Percentiles rank a stretch among this genome's conserved stretches.
These are phyloP conservation scores for Pristionchus entomophagus DNA, from an alignment of 2,888 invertebrate genomes.

Conservation along the genomic window DNA sequence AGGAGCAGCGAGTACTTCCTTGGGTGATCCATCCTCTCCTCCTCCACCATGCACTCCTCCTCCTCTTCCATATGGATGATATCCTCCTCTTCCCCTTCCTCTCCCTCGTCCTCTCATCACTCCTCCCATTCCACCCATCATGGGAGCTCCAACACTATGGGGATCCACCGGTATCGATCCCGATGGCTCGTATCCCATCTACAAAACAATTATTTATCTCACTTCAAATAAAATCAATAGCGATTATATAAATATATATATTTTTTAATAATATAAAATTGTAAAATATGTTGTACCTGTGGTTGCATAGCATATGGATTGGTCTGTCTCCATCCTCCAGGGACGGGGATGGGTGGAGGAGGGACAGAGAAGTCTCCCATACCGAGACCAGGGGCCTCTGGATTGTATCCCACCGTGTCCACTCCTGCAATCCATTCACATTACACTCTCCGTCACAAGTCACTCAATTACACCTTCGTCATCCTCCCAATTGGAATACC, in stretches of 20 bases:
- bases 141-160: constrained; percentile 40
- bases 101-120: constrained; percentile 47
- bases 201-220: neutral
- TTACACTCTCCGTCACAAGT: neutral
- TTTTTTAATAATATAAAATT: neutral
- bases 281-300: neutral
- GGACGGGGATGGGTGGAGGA: constrained; percentile 49
- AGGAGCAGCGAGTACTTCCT: constrained; percentile 19
- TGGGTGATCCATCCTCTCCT: neutral
- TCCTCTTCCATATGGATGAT: constrained; percentile 47
- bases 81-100: constrained; percentile 46
- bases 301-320: neutral
- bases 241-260: neutral
- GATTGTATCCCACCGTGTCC: constrained; percentile 68
- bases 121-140: constrained; percentile 43
- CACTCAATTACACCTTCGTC: neutral
- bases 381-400: constrained; percentile 70
- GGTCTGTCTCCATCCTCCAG: constrained; percentile 19
- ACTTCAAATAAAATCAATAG: neutral
- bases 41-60: neutral
- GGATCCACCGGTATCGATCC: constrained; percentile 44
- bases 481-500: neutral
- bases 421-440: constrained; percentile 30
- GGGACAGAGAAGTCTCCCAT: constrained; percentile 54
- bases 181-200: constrained; percentile 47